Evolutionary conservation across 2,113 vertebrate genomes (phyloP).

Genomic region (Scolopax mira): DNA sequence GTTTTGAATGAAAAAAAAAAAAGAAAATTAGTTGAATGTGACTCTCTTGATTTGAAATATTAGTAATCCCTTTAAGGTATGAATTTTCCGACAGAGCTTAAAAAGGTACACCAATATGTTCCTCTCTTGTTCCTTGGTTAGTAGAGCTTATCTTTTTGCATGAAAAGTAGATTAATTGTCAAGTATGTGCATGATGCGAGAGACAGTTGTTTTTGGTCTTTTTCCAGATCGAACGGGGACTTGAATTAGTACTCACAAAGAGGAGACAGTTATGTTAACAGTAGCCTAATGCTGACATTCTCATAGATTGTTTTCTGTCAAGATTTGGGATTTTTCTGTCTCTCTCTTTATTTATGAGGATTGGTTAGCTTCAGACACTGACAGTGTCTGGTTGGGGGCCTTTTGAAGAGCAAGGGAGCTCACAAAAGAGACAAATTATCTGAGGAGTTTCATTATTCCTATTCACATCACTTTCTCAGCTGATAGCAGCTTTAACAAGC

Average conservation of each 20-base stretch:
- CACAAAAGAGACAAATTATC: background rate
- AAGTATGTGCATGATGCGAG: background rate
- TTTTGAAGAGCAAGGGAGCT: background rate
- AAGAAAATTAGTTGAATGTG: background rate
- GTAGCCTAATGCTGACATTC: background rate
- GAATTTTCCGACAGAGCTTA: background rate
- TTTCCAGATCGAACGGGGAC: background rate
- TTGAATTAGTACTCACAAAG: background rate
- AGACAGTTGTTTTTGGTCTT: background rate
- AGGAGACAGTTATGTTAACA: background rate
- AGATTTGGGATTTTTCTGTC: background rate
- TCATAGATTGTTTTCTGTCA: background rate
- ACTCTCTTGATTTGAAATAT: background rate
- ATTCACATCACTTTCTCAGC: background rate
- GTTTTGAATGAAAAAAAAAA: background rate
- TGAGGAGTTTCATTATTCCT: background rate
- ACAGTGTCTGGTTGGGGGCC: background rate
- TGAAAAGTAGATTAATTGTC: background rate
- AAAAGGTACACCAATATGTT: background rate
- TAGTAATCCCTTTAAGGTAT: background rate
- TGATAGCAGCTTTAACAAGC: background rate
- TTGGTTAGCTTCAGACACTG: background rate
- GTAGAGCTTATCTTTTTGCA: background rate
- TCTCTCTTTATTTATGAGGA: background rate
- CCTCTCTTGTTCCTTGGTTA: background rate